Evolutionary conservation across 2,113 vertebrate species (phyloP).

Genomic region (Oenanthe melanoleuca): DNA sequence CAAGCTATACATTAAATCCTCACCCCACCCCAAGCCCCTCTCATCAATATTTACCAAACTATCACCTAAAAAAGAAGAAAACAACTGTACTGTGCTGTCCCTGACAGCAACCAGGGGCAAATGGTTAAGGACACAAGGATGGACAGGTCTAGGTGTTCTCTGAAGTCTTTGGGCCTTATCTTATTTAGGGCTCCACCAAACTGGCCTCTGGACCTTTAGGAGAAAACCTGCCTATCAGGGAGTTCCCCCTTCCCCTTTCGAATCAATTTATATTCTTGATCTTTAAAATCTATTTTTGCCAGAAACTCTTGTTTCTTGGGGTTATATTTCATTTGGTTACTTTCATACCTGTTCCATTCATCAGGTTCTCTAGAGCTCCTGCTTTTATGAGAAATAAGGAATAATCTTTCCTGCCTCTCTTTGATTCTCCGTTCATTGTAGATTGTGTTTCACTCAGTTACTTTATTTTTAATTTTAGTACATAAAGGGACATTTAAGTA

Average conservation of each 20-base stretch:
- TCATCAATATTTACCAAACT: background rate
- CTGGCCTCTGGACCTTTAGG: background rate
- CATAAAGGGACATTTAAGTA: background rate
- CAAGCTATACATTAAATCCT: background rate
- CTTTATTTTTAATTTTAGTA: background rate
- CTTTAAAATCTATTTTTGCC: background rate
- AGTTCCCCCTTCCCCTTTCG: background rate
- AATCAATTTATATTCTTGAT: background rate
- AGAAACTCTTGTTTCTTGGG: background rate
- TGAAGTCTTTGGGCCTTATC: background rate
- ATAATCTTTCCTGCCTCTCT: background rate
- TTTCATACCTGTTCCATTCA: background rate
- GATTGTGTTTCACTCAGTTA: rapidly evolving
- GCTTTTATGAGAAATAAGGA: background rate
- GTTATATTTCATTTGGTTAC: background rate
- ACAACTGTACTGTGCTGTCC: background rate
- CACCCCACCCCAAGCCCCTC: rapidly evolving
- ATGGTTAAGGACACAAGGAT: background rate
- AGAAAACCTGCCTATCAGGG: background rate
- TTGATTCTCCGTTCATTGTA: background rate
- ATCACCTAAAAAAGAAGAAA: background rate
- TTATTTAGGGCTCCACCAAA: background rate
- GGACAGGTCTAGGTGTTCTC: background rate
- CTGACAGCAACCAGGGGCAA: background rate
- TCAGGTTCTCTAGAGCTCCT: background rate